Conservation (phyloP, 2,797 vertebrate species). For the Mormyrops attenuatus region DNA sequence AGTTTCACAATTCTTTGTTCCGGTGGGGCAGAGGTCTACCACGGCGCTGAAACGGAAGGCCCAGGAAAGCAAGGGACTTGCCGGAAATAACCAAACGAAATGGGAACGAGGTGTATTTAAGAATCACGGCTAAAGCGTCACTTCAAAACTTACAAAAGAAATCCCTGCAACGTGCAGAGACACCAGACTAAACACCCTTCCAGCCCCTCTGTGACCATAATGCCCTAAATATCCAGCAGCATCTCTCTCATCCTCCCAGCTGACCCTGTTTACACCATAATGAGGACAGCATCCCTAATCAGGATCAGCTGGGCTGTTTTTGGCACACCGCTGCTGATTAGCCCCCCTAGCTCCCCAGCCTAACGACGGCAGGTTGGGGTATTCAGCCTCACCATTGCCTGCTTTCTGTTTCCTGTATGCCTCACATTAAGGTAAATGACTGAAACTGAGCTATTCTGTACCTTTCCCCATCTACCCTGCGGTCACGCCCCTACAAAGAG, state of each 20-base stretch:
- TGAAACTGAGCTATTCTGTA: background rate
- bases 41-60: background rate
- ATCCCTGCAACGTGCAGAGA: background rate
- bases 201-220: background rate
- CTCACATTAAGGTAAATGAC: background rate
- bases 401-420: background rate
- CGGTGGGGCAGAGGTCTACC: background rate
- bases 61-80: background rate
- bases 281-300: constrained; percentile 1
- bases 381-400: background rate
- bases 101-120: background rate
- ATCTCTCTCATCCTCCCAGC: background rate
- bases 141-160: background rate
- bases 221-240: background rate
- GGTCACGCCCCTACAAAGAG: background rate
- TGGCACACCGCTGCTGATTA: background rate
- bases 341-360: background rate
- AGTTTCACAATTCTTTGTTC: background rate
- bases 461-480: background rate
- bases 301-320: background rate
- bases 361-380: background rate
- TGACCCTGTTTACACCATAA: constrained; percentile 3
- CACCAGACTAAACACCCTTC: background rate
- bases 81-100: background rate
- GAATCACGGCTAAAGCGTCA: background rate